Conservation (phyloP, 35 echinoderm and acorn worm species). For the Ptychodera flava region DNA sequence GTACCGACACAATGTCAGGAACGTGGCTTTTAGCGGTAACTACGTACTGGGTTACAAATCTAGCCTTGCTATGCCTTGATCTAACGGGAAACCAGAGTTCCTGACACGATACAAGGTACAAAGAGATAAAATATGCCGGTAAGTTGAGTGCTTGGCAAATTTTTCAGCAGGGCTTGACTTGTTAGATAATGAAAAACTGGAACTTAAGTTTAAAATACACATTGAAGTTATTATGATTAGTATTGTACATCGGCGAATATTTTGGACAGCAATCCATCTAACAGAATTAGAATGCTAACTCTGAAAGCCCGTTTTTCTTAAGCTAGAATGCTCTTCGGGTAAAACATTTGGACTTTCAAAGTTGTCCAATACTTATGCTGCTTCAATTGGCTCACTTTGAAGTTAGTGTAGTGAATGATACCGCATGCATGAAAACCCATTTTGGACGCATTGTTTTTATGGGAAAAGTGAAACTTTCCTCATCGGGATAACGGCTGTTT, state of each 20-base stretch:
- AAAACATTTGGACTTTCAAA: no score
- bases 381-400: no score
- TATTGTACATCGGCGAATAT: not conserved
- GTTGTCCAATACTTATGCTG: no score
- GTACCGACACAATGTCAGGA: no score
- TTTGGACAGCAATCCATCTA: not conserved
- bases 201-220: not conserved
- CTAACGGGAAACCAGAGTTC: slow-evolving; percentile 58
- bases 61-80: slow-evolving; percentile 78
- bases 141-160: slow-evolving; percentile 25
- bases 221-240: not conserved
- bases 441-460: no score
- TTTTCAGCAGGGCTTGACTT: not conserved
- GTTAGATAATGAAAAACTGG: not conserved
- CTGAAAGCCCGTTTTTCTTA: not conserved
- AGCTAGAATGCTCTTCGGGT: no score
- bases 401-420: no score
- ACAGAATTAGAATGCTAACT: not conserved
- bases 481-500: no score
- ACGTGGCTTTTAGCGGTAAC: slow-evolving; percentile 17
- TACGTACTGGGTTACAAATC: slow-evolving; percentile 58
- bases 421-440: no score
- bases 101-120: slow-evolving; percentile 83
- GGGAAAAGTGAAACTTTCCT: no score
- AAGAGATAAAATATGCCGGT: slow-evolving; percentile 75